Evolutionary conservation across 2,888 invertebrate genomes (phyloP), one percentile per base, ranked within the genome.

Genomic region (Epsilonema sp.): DNA sequence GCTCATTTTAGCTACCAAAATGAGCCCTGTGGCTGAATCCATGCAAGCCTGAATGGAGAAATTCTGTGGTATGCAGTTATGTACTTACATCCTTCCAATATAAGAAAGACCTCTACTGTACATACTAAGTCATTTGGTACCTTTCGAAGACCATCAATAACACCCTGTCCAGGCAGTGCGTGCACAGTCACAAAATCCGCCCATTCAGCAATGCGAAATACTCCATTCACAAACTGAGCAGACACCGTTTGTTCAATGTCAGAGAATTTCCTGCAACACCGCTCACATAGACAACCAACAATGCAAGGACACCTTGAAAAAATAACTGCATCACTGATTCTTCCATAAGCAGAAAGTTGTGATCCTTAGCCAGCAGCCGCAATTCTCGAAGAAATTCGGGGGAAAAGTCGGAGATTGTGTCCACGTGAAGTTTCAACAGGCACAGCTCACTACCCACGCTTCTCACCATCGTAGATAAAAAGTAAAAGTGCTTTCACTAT

Each of bases 231-330:
- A 63, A 80, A 83, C 62, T 97, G 94, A 52, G 80, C 68, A 1
- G 77, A 72, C 0, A 86, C 86, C 0, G 87, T 90, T 64, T 84
- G 79, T 1, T 94, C 94, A 62, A 92, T 94, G 69, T 97, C 97
- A 2, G 82, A 83, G 71, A 83, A 90, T 68, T 97, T 97, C 56
- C 92, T 74, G 59, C n/a, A n/a, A n/a, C n/a, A n/a, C n/a, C n/a
- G n/a, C n/a, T n/a, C n/a, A n/a, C n/a, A n/a, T n/a, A n/a, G n/a
- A n/a, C n/a, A n/a, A n/a, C n/a, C n/a, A n/a, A n/a, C n/a, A n/a
- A n/a, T n/a, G n/a, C n/a, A n/a, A n/a, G n/a, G n/a, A n/a, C n/a
- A n/a, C n/a, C n/a, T n/a, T n/a, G n/a, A n/a, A n/a, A n/a, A n/a
- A n/a, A n/a, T n/a, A n/a, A n/a, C n/a, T 26, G n/a, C 37, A 51